Evolutionary conservation across 2,888 invertebrate species (phyloP).

Genomic region (Dorcus parallelipipedus): DNA sequence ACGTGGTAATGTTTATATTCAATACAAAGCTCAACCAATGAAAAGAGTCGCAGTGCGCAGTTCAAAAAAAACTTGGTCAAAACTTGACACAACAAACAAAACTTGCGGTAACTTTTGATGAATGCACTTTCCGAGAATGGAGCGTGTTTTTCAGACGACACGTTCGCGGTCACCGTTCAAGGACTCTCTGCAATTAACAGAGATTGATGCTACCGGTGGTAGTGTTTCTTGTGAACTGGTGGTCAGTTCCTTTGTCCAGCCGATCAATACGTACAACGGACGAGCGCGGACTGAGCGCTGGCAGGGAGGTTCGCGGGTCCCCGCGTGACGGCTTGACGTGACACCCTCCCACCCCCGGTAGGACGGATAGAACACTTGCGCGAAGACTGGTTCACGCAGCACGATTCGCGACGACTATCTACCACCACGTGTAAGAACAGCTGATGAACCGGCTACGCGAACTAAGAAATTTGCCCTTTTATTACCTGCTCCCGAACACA

Average conservation of each 20-base stretch:
- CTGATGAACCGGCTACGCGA: slow-evolving; percentile 12
- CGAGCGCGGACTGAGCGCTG: slow-evolving; percentile 45
- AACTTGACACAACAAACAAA: slow-evolving; percentile 36
- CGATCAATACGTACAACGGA: slow-evolving; percentile 47
- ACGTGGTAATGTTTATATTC: slow-evolving; percentile 36
- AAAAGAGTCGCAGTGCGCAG: slow-evolving; percentile 39
- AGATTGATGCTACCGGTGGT: slow-evolving; percentile 16
- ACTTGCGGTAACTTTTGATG: slow-evolving; percentile 16
- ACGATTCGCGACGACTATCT: slow-evolving; percentile 26
- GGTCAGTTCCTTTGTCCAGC: slow-evolving; percentile 54
- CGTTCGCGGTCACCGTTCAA: not conserved
- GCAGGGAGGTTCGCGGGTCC: slow-evolving; percentile 42
- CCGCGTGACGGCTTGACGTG: slow-evolving; percentile 57
- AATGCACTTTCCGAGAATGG: slow-evolving; percentile 18
- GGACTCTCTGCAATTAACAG: slow-evolving; percentile 13
- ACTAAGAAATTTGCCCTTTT: not conserved
- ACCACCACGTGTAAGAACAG: slow-evolving; percentile 18
- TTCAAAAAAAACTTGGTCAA: slow-evolving; percentile 39
- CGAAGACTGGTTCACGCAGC: slow-evolving; percentile 47
- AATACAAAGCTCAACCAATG: slow-evolving; percentile 34
- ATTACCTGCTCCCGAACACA: not conserved
- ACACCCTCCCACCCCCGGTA: slow-evolving; percentile 55
- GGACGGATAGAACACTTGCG: slow-evolving; percentile 32
- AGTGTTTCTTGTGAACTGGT: slow-evolving; percentile 46
- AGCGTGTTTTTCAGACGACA: slow-evolving; percentile 24